These are phyloP conservation scores for Sakesphorus luctuosus DNA, from an alignment of 2,113 vertebrate species.

Conservation along the genomic window DNA sequence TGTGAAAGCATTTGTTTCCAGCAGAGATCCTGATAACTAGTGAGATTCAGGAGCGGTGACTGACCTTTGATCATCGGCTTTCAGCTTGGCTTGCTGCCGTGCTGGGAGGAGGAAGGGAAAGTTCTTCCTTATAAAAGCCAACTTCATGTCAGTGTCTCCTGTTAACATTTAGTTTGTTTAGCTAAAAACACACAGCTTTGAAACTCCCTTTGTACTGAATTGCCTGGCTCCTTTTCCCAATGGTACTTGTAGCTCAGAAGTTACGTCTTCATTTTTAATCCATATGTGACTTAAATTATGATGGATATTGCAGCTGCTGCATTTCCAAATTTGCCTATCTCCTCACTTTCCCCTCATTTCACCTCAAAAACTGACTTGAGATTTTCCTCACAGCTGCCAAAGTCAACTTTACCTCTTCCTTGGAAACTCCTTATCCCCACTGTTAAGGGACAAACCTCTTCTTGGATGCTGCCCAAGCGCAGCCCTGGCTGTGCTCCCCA, in stretches of 20 bases:
- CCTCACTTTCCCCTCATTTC: not conserved
- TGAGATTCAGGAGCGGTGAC: slow-evolving; percentile 16
- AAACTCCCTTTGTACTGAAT: not conserved
- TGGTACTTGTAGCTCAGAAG: not conserved
- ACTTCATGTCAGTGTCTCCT: slow-evolving; percentile 22
- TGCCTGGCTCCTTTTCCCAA: not conserved
- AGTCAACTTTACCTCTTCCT: not conserved
- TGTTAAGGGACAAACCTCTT: not conserved
- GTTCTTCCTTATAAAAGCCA: slow-evolving; percentile 44
- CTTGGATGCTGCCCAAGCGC: not conserved
- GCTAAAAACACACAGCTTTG: not conserved
- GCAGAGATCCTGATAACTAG: slow-evolving; percentile 27
- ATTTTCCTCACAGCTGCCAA: slow-evolving; percentile 11
- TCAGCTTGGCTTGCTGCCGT: slow-evolving; percentile 30
- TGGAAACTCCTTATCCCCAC: not conserved
- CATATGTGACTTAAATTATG: slow-evolving; percentile 23
- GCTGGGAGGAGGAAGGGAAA: slow-evolving; percentile 23
- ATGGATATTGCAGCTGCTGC: slow-evolving; percentile 2
- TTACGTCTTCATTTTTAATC: slow-evolving; percentile 14
- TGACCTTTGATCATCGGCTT: slow-evolving; percentile 56
- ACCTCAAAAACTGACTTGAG: not conserved
- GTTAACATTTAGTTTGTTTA: slow-evolving; percentile 40
- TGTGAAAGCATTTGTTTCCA: slow-evolving; percentile 53
- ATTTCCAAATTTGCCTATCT: not conserved
- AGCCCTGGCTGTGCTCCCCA: not conserved